Conservation (phyloP, 2,797 vertebrate genomes). For the Channallabes apus region DNA sequence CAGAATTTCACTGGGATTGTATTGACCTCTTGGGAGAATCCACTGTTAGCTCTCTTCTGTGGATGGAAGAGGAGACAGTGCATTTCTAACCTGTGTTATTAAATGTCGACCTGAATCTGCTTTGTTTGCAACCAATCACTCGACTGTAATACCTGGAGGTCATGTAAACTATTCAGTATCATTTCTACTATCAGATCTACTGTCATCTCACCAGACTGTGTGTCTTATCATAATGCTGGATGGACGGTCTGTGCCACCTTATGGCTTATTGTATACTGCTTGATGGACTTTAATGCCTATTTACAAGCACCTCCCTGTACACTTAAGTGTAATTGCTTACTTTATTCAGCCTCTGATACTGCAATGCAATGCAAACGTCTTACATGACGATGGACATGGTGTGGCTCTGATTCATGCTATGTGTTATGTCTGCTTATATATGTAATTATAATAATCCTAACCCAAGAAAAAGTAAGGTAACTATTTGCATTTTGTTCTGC, state of each 20-base stretch:
- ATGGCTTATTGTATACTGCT: slow-evolving; percentile 62
- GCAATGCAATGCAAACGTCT: slow-evolving; percentile 73
- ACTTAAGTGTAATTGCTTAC: slow-evolving; percentile 45
- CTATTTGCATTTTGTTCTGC: too few relatives aligned
- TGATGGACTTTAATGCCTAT: slow-evolving; percentile 61
- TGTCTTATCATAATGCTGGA: slow-evolving; percentile 68
- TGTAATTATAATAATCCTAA: slow-evolving; percentile 64
- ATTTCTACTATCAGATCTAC: slow-evolving; percentile 65
- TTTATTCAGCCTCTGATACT: slow-evolving; percentile 69
- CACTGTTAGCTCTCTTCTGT: background rate
- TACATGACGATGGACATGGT: slow-evolving; percentile 70
- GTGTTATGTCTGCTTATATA: slow-evolving; percentile 79
- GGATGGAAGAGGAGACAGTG: background rate
- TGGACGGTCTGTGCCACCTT: slow-evolving; percentile 71
- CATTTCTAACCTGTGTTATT: background rate
- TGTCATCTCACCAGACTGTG: slow-evolving; percentile 43
- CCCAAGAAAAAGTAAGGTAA: too few relatives aligned
- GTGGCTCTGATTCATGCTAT: slow-evolving; percentile 73
- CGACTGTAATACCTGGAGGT: slow-evolving; percentile 48
- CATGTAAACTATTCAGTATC: slow-evolving; percentile 47
- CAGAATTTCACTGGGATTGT: slow-evolving; percentile 6
- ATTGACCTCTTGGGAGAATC: background rate
- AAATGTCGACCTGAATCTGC: slow-evolving; percentile 40
- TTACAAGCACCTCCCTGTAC: slow-evolving; percentile 65
- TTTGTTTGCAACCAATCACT: slow-evolving; percentile 56